Evolutionary conservation across 2,797 vertebrate genomes (phyloP).

Genomic region (Hozukius guyotensis): DNA sequence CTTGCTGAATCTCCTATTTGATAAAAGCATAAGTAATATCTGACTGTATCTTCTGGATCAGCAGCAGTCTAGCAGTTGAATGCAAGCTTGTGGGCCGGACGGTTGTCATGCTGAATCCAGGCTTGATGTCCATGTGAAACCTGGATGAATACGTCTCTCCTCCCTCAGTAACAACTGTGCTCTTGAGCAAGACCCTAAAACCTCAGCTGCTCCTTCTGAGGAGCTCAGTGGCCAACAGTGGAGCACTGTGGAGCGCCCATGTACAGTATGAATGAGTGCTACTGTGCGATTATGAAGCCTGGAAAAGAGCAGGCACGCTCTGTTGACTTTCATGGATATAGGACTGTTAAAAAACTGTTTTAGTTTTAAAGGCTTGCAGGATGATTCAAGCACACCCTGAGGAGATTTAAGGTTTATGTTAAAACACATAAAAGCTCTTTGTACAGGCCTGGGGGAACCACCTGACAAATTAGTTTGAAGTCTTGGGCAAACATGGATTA

Average conservation of each 20-base stretch:
- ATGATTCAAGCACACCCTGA: constrained; percentile 16
- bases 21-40: not conserved
- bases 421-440: constrained; percentile 41
- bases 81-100: not conserved
- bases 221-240: constrained; percentile 32
- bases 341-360: constrained; percentile 38
- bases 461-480: constrained; percentile 22
- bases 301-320: constrained; percentile 19
- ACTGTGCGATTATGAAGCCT: constrained; percentile 41
- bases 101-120: constrained; percentile 10
- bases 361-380: constrained; percentile 31
- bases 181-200: constrained; percentile 32
- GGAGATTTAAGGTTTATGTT: constrained; percentile 35
- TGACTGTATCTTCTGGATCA: constrained; percentile 9
- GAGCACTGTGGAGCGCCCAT: constrained; percentile 30
- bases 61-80: not conserved
- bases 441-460: not conserved
- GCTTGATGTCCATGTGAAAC: constrained; percentile 6
- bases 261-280: constrained; percentile 49
- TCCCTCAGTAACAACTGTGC: constrained; percentile 23
- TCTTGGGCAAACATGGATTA: not conserved
- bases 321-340: constrained; percentile 32
- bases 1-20: not conserved
- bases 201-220: constrained; percentile 15
- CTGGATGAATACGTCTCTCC: not conserved